Conservation (phyloP, 2,113 vertebrate species). For the Oceanodroma tethys region DNA sequence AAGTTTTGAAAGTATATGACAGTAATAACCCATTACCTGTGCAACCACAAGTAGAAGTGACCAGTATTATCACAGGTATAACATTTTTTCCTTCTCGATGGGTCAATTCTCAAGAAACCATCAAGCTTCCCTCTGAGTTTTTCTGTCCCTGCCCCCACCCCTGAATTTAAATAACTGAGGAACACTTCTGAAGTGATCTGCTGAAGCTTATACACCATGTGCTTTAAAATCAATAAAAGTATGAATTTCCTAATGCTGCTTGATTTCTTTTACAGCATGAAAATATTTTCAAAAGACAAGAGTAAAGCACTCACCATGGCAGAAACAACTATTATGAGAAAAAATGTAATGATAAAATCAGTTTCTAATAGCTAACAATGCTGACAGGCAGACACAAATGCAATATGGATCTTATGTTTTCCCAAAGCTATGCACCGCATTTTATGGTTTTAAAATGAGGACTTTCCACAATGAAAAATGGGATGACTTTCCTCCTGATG, state of each 20-base stretch:
- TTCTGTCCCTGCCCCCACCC: neutral
- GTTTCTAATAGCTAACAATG: neutral
- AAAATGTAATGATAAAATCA: neutral
- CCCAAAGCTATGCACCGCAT: neutral
- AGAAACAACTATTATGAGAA: neutral
- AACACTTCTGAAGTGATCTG: neutral
- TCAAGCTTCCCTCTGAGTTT: neutral
- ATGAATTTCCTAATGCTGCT: neutral
- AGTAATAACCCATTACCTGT: neutral
- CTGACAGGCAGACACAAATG: neutral
- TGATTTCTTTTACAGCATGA: neutral
- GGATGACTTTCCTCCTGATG: neutral
- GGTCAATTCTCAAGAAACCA: neutral
- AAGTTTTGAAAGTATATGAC: neutral
- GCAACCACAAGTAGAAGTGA: neutral
- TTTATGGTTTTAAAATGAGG: neutral
- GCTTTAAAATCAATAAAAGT: neutral
- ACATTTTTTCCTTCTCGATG: neutral
- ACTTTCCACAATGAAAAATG: neutral
- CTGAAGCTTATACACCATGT: neutral
- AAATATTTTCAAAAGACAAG: neutral
- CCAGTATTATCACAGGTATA: neutral
- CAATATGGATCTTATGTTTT: neutral
- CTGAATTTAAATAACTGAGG: neutral
- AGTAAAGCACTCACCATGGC: neutral